phyloP scores from a whole-genome alignment of 1,140 invertebrate species.

The Schlechtendalia chinensis region DNA sequence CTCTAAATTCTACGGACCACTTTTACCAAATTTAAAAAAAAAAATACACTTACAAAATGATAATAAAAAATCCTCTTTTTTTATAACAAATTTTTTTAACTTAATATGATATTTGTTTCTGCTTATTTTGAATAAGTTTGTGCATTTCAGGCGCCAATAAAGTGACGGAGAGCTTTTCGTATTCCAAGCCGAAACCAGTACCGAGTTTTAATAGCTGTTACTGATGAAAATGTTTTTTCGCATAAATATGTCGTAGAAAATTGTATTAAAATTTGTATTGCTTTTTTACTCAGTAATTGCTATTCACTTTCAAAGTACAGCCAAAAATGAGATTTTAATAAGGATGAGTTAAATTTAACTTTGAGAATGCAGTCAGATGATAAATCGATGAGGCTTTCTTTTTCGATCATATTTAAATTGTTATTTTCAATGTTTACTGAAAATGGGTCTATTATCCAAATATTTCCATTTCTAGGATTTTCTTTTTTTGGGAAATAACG shows the following conservation, averaged over 20 bases:
- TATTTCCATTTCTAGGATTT: too few species aligned
- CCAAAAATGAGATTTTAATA: background rate
- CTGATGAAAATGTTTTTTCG: conserved; percentile 38
- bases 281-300: background rate
- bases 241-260: conserved; percentile 26
- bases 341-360: too few species aligned
- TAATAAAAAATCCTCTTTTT: background rate
- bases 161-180: conserved; percentile 43
- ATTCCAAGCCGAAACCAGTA: conserved; percentile 48
- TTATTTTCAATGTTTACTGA: too few species aligned
- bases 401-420: too few species aligned
- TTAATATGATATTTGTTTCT: conserved; percentile 43
- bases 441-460: too few species aligned
- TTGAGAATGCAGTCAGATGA: too few species aligned
- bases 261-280: conserved; percentile 2
- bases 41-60: background rate
- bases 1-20: conserved; percentile 22
- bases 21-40: background rate
- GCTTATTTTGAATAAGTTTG: conserved; percentile 50
- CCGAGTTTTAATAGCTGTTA: conserved; percentile 50
- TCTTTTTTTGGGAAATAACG: too few species aligned
- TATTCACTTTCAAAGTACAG: conserved; percentile 1
- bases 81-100: background rate
- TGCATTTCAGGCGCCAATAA: conserved; percentile 47
- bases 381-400: too few species aligned